A percentile compares a stretch with the other conserved stretches of the same genome.
Conservation (phyloP, 2,113 vertebrate genomes). For the Anser cygnoides region DNA sequence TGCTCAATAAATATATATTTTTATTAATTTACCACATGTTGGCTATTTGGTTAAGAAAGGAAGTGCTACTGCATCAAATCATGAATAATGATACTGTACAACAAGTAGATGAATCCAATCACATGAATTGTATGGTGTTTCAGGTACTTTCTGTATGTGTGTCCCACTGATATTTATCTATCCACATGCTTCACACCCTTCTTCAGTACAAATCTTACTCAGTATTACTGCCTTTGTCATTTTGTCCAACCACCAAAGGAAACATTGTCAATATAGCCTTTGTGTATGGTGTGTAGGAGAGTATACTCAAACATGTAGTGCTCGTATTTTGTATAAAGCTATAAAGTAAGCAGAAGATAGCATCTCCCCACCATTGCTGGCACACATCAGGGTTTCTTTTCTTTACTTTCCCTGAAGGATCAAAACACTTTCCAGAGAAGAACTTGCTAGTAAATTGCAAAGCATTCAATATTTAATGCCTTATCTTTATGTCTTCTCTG, state of each 20-base stretch:
- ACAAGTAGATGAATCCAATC: background rate
- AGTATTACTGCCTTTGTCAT: background rate
- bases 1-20: background rate
- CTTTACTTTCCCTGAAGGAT: background rate
- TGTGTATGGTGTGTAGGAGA: rapidly evolving
- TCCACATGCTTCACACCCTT: background rate
- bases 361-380: background rate
- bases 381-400: background rate
- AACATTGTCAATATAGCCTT: background rate
- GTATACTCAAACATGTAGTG: background rate
- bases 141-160: background rate
- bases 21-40: background rate
- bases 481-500: background rate
- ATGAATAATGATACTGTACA: background rate
- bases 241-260: background rate
- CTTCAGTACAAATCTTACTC: background rate
- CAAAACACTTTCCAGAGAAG: background rate
- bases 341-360: background rate
- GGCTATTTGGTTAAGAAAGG: background rate
- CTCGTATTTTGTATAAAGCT: background rate
- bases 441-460: background rate
- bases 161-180: background rate
- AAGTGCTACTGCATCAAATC: background rate
- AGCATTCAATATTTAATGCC: background rate
- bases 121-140: rapidly evolving